These are phyloP conservation scores for Volucella bombylans DNA, from an alignment of 2,888 invertebrate genomes.

Conservation along the genomic window DNA sequence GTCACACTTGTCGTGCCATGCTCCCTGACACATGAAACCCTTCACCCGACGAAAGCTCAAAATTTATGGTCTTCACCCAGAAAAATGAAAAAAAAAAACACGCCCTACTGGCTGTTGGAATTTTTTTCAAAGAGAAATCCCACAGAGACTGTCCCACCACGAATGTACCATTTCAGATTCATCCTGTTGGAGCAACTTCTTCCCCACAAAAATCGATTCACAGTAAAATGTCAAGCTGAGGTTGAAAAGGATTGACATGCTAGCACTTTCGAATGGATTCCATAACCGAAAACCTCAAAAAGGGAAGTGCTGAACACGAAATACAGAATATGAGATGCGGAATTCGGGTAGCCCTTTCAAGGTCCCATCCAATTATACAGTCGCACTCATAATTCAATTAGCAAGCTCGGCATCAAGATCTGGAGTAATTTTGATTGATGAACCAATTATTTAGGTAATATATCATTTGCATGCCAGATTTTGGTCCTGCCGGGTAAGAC, in stretches of 20 bases:
- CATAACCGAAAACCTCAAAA: background rate
- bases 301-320: too few species aligned
- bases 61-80: slow-evolving; percentile 15
- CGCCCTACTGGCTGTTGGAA: background rate
- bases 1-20: background rate
- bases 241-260: slow-evolving; percentile 26
- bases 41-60: background rate
- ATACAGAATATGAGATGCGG: too few species aligned
- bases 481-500: slow-evolving; percentile 14
- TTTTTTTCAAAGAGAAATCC: slow-evolving; percentile 4
- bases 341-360: slow-evolving; percentile 49
- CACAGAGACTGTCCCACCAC: background rate
- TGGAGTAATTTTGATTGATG: slow-evolving; percentile 82
- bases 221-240: slow-evolving; percentile 1
- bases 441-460: slow-evolving; percentile 81
- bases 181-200: background rate
- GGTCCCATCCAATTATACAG: slow-evolving; percentile 47
- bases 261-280: background rate
- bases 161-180: background rate
- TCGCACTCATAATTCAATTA: slow-evolving; percentile 70
- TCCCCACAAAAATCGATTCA: slow-evolving; percentile 36
- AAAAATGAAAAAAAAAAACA: background rate
- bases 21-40: background rate
- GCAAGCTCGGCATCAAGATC: slow-evolving; percentile 62
- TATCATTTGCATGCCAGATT: slow-evolving; percentile 79